Percentiles rank a stretch among this genome's conserved stretches.
Conservation (phyloP, 2,888 invertebrate species). For the Nephrotoma appendiculata region DNA sequence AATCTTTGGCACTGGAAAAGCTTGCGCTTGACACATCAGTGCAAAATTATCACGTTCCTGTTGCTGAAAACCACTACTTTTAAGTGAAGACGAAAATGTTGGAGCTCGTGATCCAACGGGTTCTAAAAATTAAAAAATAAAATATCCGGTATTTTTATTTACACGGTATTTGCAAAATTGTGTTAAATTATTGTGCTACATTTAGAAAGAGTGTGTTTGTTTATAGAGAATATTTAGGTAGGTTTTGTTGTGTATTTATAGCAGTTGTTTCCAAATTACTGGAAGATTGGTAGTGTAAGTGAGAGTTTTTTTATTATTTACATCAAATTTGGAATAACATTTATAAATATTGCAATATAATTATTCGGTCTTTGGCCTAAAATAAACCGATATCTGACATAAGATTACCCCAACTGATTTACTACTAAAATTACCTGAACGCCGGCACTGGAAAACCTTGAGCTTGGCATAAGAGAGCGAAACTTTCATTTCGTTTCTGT, state of each 20-base stretch:
- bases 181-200: neutral
- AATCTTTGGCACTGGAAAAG: slow-evolving; percentile 15
- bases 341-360: too few species aligned
- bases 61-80: slow-evolving; percentile 38
- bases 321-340: neutral
- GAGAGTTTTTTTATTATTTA: neutral
- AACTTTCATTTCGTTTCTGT: slow-evolving; percentile 31
- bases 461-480: slow-evolving; percentile 49
- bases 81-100: slow-evolving; percentile 43
- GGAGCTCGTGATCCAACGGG: slow-evolving; percentile 44
- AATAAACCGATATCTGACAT: too few species aligned
- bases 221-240: neutral
- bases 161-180: neutral
- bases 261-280: neutral
- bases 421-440: slow-evolving; percentile 40
- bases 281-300: neutral
- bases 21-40: slow-evolving; percentile 52
- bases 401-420: too few species aligned
- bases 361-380: too few species aligned
- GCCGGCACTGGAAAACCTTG: slow-evolving; percentile 55
- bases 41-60: slow-evolving; percentile 36
- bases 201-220: neutral
- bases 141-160: neutral
- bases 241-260: neutral
- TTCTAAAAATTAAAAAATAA: slow-evolving; percentile 26